Evolutionary conservation across 2,888 invertebrate species (phyloP).

Genomic region (Lathronympha strigana): DNA sequence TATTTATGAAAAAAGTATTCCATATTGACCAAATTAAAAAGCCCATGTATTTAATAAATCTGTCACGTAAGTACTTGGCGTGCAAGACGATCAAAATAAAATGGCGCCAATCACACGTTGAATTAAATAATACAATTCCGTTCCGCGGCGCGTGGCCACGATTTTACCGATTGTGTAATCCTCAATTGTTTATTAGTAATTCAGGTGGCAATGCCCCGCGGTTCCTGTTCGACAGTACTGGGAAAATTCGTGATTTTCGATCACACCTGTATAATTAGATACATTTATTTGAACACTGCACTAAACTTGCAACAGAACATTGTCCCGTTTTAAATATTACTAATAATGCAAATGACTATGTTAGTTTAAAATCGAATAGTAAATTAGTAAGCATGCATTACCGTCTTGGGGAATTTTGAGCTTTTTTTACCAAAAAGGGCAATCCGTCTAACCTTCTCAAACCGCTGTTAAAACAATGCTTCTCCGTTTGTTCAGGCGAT

Average conservation of each 20-base stretch:
- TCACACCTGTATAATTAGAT: neutral
- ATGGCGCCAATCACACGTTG: slow-evolving; percentile 27
- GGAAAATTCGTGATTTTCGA: slow-evolving; percentile 1
- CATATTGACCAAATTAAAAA: slow-evolving; percentile 30
- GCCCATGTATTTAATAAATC: neutral
- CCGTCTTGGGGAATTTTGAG: neutral
- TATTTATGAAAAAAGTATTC: too few species aligned
- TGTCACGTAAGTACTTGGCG: slow-evolving; percentile 34
- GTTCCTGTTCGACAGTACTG: slow-evolving; percentile 9
- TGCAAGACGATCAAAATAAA: slow-evolving; percentile 24
- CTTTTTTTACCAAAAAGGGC: slow-evolving; percentile 20
- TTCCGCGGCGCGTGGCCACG: slow-evolving; percentile 35
- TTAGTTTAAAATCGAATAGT: too few species aligned
- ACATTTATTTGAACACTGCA: too few species aligned
- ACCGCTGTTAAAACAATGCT: slow-evolving; percentile 40
- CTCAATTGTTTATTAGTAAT: slow-evolving; percentile 37
- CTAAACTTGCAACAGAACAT: too few species aligned
- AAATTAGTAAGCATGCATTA: neutral
- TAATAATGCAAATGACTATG: too few species aligned
- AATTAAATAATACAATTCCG: slow-evolving; percentile 31
- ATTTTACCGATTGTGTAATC: slow-evolving; percentile 38
- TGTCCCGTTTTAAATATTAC: too few species aligned
- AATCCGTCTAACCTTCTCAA: slow-evolving; percentile 21
- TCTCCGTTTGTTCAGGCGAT: slow-evolving; percentile 34
- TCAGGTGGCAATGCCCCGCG: slow-evolving; percentile 7